phyloP scores from a whole-genome alignment of 2,888 invertebrate genomes.

The Cremastobaeus sp. region DNA sequence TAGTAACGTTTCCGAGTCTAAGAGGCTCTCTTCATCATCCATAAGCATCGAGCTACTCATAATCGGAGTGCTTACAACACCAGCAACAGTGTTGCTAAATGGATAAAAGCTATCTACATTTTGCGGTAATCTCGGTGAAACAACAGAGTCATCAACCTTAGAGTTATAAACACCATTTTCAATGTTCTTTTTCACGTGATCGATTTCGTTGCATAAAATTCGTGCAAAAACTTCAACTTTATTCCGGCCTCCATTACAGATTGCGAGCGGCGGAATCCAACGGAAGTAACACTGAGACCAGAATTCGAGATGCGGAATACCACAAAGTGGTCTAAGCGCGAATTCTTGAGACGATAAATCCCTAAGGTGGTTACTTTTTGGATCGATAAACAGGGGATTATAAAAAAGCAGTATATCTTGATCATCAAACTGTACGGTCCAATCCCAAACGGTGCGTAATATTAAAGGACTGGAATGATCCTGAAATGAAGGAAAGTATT shows the following conservation, averaged over 20 bases:
- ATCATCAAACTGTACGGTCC: constrained; percentile 91
- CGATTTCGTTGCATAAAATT: constrained; percentile 79
- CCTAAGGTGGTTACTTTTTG: constrained; percentile 29
- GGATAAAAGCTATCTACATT: constrained; percentile 77
- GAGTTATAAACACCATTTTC: constrained; percentile 63
- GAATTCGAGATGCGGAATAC: constrained; percentile 82
- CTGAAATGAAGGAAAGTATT: constrained; percentile 65
- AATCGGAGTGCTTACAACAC: constrained; percentile 73
- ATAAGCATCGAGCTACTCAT: constrained; percentile 82
- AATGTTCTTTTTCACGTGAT: constrained; percentile 76
- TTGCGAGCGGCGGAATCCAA: constrained; percentile 91
- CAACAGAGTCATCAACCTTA: constrained; percentile 54
- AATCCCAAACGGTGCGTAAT: constrained; percentile 91
- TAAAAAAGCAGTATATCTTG: constrained; percentile 89
- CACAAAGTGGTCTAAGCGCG: constrained; percentile 64
- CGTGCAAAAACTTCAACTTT: constrained; percentile 81
- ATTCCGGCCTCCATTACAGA: constrained; percentile 84
- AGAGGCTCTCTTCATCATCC: constrained; percentile 80
- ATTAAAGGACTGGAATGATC: constrained; percentile 80
- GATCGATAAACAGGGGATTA: constrained; percentile 86
- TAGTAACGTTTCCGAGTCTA: constrained; percentile 85
- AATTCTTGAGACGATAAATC: constrained; percentile 8
- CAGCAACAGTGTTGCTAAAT: constrained; percentile 73
- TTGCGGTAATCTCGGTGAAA: constrained; percentile 69
- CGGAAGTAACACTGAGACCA: constrained; percentile 95